Evolutionary conservation across 2,888 invertebrate species (phyloP).

Genomic region (Alentia gelatinosa): DNA sequence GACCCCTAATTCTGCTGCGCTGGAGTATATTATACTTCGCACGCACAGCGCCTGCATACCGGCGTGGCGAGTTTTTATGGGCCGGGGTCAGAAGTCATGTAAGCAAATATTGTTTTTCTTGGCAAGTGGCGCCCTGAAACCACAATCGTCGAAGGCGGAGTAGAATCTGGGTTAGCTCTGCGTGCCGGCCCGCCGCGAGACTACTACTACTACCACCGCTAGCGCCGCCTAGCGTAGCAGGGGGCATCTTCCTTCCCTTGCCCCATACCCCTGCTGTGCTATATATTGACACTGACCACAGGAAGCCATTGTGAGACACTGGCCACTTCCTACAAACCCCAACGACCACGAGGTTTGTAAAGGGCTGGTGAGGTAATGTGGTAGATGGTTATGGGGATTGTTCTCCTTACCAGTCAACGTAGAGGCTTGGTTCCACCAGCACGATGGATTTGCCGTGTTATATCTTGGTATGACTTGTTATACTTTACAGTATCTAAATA

Average conservation of each 20-base stretch:
- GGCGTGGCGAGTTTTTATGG: background rate
- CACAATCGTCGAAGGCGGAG: background rate
- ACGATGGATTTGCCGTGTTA: too few species aligned
- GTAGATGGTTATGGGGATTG: too few species aligned
- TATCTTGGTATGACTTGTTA: too few species aligned
- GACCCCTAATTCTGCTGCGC: background rate
- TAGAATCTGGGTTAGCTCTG: background rate
- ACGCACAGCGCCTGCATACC: background rate
- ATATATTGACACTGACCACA: background rate
- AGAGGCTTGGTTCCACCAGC: too few species aligned
- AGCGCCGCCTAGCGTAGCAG: background rate
- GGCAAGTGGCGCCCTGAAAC: slow-evolving; percentile 27
- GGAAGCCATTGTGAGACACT: too few species aligned
- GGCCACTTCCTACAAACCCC: too few species aligned
- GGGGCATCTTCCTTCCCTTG: background rate
- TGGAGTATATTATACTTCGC: background rate
- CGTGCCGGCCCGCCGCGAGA: background rate
- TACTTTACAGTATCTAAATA: too few species aligned
- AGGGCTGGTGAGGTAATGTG: too few species aligned
- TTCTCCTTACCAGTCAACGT: too few species aligned
- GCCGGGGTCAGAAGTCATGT: slow-evolving; percentile 33
- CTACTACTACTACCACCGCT: background rate
- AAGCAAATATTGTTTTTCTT: slow-evolving; percentile 47
- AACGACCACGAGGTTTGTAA: too few species aligned
- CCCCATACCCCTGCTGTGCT: background rate